Base-by-base conservation (phyloP, 2,888 invertebrate species). In the Drosophila kanekoi region DNA sequence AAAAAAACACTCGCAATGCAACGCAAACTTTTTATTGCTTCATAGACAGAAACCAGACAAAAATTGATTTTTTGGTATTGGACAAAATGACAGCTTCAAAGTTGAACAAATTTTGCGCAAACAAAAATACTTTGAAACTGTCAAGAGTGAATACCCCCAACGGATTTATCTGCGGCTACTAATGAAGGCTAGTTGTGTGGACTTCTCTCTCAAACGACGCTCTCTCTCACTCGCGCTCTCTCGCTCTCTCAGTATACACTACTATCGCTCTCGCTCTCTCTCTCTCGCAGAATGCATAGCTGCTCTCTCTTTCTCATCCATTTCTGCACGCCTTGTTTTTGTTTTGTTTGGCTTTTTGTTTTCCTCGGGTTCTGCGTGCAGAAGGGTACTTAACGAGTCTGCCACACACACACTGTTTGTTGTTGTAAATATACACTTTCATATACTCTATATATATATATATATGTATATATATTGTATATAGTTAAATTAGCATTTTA, bases 351-450 rank as follows among this genome's bases (percentile, higher is more conserved):
- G 9, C 33, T 9, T 28, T 38, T 44, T 28, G 35, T 33, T 32
- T 28, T 28, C 23, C 23, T 68, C 59, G 8, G 28, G 13, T 37
- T 32, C 40, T 10, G 23, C 28, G 38, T 45, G 38, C 14, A 43
- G 49, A 53, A 40, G 8, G 33, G 43, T 49, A 40, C 16, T 41
- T 45, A n/a, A 18, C 14, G 23, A 61, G 40, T 38, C 18, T 10
- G 33, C 44, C 60, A 57, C 75, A 79, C 77, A 79, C 77, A 48
- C 59, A 40, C 16, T 10, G 14, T 49, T 51, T 51, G 47, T 59
- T 53, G 40, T 69, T 86, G 87, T 84, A 87, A 87, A 87, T 81
- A 81, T 82, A 87, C 87, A 84, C 72, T 61, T 68, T 68, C 45
- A 75, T 73, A 77, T 86, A 74, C 67, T 82, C 66, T 84, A 74